These are phyloP conservation scores for Aurelia aurita complex sp. Pacific DNA, from an alignment of 30 jellyfish, hydroid and myxozoan species.

Conservation along the genomic window DNA sequence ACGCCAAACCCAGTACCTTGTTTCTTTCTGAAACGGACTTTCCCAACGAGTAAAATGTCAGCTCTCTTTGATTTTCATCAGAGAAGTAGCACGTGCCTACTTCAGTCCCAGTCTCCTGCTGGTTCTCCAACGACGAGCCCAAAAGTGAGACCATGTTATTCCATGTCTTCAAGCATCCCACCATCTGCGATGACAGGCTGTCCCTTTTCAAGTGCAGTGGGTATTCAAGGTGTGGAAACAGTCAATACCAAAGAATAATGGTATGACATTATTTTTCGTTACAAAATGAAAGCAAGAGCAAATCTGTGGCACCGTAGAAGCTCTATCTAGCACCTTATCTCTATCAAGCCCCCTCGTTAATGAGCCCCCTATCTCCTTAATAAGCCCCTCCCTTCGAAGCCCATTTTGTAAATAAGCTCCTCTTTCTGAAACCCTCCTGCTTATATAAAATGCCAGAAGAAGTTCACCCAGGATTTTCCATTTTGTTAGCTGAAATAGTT, in stretches of 20 bases:
- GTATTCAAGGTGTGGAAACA: slow-evolving; percentile 26
- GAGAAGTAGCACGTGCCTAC: slow-evolving; percentile 11
- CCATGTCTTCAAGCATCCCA: slow-evolving; percentile 29
- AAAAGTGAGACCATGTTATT: slow-evolving; percentile 6
- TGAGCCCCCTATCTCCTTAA: no score
- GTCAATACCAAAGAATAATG: slow-evolving; percentile 5
- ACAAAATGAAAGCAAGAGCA: no score
- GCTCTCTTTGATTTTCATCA: slow-evolving; percentile 38
- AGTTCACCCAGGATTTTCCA: no score
- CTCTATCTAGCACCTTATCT: no score
- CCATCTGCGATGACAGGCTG: slow-evolving; percentile 16
- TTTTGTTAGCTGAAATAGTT: no score
- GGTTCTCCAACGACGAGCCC: slow-evolving; percentile 57
- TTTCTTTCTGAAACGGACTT: slow-evolving; percentile 38
- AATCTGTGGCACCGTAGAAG: no score
- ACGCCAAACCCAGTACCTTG: slow-evolving; percentile 45
- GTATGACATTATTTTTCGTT: no score
- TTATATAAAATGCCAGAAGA: no score
- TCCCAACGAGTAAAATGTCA: not conserved
- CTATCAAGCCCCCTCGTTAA: no score
- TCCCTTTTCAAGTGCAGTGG: slow-evolving; percentile 22
- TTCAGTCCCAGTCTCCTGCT: slow-evolving; percentile 49
- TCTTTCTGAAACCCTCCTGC: no score
- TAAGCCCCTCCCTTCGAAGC: no score
- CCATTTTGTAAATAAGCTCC: no score